Evolutionary conservation across 1,140 invertebrate genomes (phyloP).

Genomic region (Cylas formicarius): DNA sequence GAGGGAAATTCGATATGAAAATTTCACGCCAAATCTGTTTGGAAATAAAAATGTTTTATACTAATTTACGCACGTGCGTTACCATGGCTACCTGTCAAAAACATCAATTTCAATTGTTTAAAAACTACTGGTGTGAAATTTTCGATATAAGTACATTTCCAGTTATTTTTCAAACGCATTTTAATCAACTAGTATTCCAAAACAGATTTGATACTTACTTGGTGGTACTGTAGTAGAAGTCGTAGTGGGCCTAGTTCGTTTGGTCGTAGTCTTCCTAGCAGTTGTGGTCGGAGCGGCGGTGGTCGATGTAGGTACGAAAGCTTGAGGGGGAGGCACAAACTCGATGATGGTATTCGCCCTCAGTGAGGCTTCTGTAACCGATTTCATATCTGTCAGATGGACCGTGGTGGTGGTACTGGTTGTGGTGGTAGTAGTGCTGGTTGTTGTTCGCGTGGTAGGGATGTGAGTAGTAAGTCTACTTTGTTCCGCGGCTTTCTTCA

Average conservation of each 20-base stretch:
- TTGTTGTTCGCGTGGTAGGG: constrained; percentile 37
- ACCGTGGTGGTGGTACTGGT: constrained; percentile 18
- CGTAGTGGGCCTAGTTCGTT: constrained; percentile 47
- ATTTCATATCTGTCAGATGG: constrained; percentile 11
- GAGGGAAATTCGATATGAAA: background rate
- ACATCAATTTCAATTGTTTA: background rate
- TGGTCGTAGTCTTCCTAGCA: constrained; percentile 48
- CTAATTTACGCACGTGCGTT: background rate
- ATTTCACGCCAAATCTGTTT: background rate
- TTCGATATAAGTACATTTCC: too few species aligned
- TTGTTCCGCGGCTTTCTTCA: constrained; percentile 51
- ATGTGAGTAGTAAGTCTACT: constrained; percentile 45
- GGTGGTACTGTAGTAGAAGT: constrained; percentile 62
- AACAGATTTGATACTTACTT: constrained; percentile 50
- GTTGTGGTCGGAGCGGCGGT: constrained; percentile 46
- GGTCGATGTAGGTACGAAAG: constrained; percentile 34
- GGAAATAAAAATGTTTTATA: constrained; percentile 7
- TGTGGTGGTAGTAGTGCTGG: constrained; percentile 23
- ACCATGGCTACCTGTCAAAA: background rate
- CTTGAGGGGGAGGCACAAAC: constrained; percentile 35
- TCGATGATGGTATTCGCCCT: constrained; percentile 32
- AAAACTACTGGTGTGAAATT: too few species aligned
- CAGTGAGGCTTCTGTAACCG: constrained; percentile 30
- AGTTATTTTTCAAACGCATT: too few species aligned
- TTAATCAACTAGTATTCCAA: too few species aligned